Conservation (phyloP, 2,113 vertebrate species). For the Boulengeromyrus knoepffleri region DNA sequence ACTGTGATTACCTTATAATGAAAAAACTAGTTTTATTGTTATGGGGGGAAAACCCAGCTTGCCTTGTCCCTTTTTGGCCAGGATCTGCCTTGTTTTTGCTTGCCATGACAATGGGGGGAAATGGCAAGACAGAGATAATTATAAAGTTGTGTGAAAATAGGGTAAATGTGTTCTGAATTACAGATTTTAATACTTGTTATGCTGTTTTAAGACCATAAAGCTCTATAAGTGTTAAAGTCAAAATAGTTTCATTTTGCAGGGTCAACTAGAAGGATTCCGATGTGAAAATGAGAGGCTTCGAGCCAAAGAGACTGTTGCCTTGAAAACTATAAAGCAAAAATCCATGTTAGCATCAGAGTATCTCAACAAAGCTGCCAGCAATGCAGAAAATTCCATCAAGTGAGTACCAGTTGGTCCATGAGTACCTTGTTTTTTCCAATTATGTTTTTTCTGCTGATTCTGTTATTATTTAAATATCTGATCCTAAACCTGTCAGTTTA, state of each 20-base stretch:
- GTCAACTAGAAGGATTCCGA: constrained; percentile 54
- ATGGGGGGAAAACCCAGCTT: background rate
- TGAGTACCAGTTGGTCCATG: constrained; percentile 43
- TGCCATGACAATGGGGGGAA: background rate
- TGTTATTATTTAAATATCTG: background rate
- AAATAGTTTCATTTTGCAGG: constrained; percentile 44
- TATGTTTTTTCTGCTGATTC: background rate
- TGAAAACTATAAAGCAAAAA: constrained; percentile 67
- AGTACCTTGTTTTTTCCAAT: constrained; percentile 20
- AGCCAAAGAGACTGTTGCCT: constrained; percentile 53
- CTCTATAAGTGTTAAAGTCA: background rate
- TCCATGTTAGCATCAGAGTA: constrained; percentile 71
- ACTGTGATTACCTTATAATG: background rate
- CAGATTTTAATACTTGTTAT: background rate
- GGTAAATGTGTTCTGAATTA: background rate
- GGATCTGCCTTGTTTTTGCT: background rate
- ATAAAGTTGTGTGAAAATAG: background rate
- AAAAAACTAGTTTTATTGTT: background rate
- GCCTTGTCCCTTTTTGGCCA: background rate
- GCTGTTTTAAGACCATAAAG: background rate
- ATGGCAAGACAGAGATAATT: background rate
- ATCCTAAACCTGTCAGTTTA: background rate
- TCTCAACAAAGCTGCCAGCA: constrained; percentile 58
- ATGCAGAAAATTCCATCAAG: constrained; percentile 65
- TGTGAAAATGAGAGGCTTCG: constrained; percentile 61